Conservation (phyloP, 2,113 vertebrate species). For the Pterophyllum scalare region DNA sequence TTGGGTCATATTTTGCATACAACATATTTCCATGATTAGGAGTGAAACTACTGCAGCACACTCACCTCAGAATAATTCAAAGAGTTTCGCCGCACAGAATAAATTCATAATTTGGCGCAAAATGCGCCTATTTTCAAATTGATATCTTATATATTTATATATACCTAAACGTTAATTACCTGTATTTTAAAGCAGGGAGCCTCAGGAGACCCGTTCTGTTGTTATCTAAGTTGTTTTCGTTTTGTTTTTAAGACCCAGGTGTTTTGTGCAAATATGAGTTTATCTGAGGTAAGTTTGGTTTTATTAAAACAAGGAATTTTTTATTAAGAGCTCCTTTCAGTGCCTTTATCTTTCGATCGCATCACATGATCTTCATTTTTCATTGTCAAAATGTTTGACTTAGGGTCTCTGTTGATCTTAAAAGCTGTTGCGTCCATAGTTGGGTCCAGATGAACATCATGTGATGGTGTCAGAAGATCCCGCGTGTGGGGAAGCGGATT, state of each 20-base stretch:
- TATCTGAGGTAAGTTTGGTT: conserved; percentile 1
- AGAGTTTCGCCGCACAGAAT: neutral
- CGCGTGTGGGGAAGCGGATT: neutral
- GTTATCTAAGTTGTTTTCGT: neutral
- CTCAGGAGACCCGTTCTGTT: no score
- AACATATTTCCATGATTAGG: neutral
- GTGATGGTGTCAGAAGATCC: neutral
- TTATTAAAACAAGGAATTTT: neutral
- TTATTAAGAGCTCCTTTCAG: neutral
- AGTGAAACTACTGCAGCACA: neutral
- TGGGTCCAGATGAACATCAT: neutral
- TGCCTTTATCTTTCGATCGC: no score
- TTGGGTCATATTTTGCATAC: neutral
- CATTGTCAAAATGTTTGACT: neutral
- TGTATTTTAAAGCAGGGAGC: neutral
- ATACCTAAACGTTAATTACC: neutral
- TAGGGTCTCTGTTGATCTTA: neutral
- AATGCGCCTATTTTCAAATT: neutral
- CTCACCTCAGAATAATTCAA: neutral
- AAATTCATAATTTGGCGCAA: neutral
- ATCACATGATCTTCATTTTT: neutral
- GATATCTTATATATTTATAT: no score
- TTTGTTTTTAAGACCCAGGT: no score
- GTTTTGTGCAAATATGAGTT: neutral
- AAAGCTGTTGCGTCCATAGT: neutral